These are phyloP conservation scores for Andricus grossulariae DNA, from an alignment of 1,140 invertebrate species.

Conservation along the genomic window DNA sequence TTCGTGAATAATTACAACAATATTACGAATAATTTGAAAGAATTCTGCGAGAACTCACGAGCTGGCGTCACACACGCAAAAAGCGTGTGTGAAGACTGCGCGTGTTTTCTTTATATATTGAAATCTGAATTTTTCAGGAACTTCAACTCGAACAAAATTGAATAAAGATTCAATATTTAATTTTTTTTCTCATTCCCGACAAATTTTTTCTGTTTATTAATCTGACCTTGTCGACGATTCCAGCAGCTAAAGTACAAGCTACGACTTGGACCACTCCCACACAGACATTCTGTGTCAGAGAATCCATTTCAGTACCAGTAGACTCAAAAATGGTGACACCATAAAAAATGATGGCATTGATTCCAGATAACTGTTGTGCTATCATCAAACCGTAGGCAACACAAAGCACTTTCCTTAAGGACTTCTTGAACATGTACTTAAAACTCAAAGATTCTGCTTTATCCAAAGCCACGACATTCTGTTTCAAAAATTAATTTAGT, in stretches of 20 bases:
- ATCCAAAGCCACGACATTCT: background rate
- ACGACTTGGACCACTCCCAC: slow-evolving; percentile 85
- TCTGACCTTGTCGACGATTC: slow-evolving; percentile 79
- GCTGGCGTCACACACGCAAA: too few species aligned
- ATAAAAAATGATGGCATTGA: slow-evolving; percentile 80
- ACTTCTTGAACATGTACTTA: background rate
- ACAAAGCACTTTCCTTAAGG: slow-evolving; percentile 43
- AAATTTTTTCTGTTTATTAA: background rate
- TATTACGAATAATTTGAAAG: too few species aligned
- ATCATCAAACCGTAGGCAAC: slow-evolving; percentile 74
- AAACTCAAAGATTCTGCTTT: background rate
- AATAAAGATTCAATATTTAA: too few species aligned
- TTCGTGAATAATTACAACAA: too few species aligned
- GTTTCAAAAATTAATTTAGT: too few species aligned
- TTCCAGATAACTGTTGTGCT: slow-evolving; percentile 79
- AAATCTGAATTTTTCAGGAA: too few species aligned
- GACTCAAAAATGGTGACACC: slow-evolving; percentile 76
- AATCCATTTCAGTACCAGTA: slow-evolving; percentile 71
- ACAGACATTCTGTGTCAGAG: slow-evolving; percentile 77
- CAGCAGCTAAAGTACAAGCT: slow-evolving; percentile 79
- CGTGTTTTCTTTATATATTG: too few species aligned
- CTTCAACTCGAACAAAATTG: too few species aligned
- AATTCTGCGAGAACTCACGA: too few species aligned
- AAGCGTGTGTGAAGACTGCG: too few species aligned
- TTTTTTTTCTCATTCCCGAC: too few species aligned